These are phyloP conservation scores for Portevinia maculata DNA, from an alignment of 2,888 invertebrate genomes.

Conservation along the genomic window DNA sequence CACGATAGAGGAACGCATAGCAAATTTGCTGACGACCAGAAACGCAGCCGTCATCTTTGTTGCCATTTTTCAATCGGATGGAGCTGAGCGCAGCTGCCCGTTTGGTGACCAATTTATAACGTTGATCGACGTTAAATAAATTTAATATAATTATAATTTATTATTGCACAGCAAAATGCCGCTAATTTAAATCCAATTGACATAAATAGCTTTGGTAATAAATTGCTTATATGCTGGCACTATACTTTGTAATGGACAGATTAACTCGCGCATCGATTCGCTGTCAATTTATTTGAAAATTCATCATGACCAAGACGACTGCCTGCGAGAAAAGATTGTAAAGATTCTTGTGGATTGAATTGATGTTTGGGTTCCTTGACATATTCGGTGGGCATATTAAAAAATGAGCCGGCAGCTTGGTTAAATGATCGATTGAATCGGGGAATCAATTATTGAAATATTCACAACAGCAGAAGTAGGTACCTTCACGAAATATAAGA, in stretches of 20 bases:
- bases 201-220: slow-evolving; percentile 51
- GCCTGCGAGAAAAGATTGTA: not conserved
- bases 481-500: too few relatives aligned
- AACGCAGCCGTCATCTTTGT: not conserved
- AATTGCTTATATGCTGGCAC: slow-evolving; percentile 14
- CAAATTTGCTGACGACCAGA: slow-evolving; percentile 10
- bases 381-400: slow-evolving; percentile 21
- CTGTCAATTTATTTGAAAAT: slow-evolving; percentile 32
- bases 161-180: slow-evolving; percentile 39
- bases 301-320: not conserved
- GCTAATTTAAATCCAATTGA: slow-evolving; percentile 59
- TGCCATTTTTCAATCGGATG: slow-evolving; percentile 13
- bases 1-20: not conserved
- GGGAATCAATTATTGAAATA: too few relatives aligned
- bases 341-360: not conserved
- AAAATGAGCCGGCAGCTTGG: slow-evolving; percentile 1
- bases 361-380: slow-evolving; percentile 10
- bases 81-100: slow-evolving; percentile 19
- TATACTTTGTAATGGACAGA: slow-evolving; percentile 7
- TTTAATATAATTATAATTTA: slow-evolving; percentile 40
- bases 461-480: too few relatives aligned
- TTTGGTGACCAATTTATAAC: slow-evolving; percentile 17
- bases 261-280: slow-evolving; percentile 14
- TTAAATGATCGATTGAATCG: slow-evolving; percentile 12
- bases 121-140: slow-evolving; percentile 8